phyloP scores from a whole-genome alignment of 2,888 invertebrate species.

The Tubulanus polymorphus region DNA sequence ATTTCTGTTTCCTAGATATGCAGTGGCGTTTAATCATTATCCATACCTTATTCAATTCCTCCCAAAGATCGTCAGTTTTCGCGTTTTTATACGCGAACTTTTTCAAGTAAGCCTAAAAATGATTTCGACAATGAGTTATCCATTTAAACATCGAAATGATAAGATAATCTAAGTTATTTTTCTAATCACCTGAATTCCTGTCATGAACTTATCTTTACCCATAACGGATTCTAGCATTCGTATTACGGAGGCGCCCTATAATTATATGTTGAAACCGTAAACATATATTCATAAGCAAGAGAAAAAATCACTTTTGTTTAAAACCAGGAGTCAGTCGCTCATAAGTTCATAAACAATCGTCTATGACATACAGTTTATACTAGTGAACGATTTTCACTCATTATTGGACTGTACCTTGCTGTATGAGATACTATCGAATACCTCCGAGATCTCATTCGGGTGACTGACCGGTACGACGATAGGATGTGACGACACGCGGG shows the following conservation, averaged over 20 bases:
- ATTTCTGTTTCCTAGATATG: too few species aligned
- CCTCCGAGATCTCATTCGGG: slow-evolving; percentile 85
- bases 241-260: slow-evolving; percentile 83
- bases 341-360: too few species aligned
- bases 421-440: slow-evolving; percentile 88
- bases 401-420: too few species aligned
- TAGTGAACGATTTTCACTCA: background rate
- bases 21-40: too few species aligned
- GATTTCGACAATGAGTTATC: background rate
- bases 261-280: too few species aligned
- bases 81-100: slow-evolving; percentile 71
- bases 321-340: too few species aligned
- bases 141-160: background rate
- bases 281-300: too few species aligned
- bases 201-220: slow-evolving; percentile 67
- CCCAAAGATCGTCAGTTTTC: slow-evolving; percentile 72
- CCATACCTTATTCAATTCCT: slow-evolving; percentile 57
- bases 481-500: slow-evolving; percentile 79
- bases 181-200: slow-evolving; percentile 42
- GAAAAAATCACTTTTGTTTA: too few species aligned
- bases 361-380: background rate
- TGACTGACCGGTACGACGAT: slow-evolving; percentile 77
- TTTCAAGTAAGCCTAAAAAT: slow-evolving; percentile 68
- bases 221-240: slow-evolving; percentile 84
- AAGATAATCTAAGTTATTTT: background rate